Evolutionary conservation across 1,140 invertebrate species (phyloP).

Genomic region (Phymastichus coffea): DNA sequence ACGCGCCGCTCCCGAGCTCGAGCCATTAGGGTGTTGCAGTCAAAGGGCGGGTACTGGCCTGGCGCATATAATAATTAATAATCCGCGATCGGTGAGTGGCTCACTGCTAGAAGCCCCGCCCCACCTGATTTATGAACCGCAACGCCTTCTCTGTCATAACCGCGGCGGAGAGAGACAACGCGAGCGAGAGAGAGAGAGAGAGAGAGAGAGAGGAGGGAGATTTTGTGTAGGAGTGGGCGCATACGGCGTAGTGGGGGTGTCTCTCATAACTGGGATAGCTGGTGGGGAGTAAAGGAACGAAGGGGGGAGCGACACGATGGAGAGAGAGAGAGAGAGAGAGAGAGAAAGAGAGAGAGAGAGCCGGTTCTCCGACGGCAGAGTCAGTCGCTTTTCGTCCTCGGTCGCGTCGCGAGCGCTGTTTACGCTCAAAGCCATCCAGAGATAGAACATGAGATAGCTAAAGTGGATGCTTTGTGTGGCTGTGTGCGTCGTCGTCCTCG

Average conservation of each 20-base stretch:
- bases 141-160: slow-evolving; percentile 57
- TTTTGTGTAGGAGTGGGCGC: too few species aligned
- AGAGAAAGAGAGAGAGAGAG: not conserved
- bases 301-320: not conserved
- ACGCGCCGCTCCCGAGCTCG: too few species aligned
- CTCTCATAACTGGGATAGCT: too few species aligned
- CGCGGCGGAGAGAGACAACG: slow-evolving; percentile 19
- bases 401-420: not conserved
- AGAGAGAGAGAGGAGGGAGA: slow-evolving; percentile 4
- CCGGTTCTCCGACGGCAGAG: slow-evolving; percentile 30
- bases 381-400: slow-evolving; percentile 41
- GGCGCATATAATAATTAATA: slow-evolving; percentile 55
- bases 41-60: too few species aligned
- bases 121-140: slow-evolving; percentile 56
- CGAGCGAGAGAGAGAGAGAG: not conserved
- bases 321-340: not conserved
- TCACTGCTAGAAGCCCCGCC: slow-evolving; percentile 47
- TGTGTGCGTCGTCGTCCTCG: too few species aligned
- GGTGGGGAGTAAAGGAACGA: slow-evolving; percentile 1
- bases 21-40: too few species aligned
- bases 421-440: not conserved
- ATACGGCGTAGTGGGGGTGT: too few species aligned
- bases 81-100: slow-evolving; percentile 51
- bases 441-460: too few species aligned
- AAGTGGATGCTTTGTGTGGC: not conserved